Evolutionary conservation across 2,113 vertebrate genomes (phyloP), one percentile per base, ranked within the genome.

Genomic region (Pithys albifrons): DNA sequence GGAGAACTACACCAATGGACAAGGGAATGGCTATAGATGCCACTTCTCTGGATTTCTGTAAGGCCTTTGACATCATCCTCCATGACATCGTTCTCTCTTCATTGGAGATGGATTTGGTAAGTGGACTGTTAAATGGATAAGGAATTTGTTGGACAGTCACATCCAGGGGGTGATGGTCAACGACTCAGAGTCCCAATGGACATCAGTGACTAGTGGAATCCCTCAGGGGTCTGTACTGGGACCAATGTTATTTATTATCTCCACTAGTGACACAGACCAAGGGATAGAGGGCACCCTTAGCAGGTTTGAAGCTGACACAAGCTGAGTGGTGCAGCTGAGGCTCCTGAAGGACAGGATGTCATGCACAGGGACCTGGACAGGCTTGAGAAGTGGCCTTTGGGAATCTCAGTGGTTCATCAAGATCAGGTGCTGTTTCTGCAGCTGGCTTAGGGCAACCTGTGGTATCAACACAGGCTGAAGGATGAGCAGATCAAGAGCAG

Each of bases 21-120:
- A 80, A 43, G 58, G 8, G 13, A 52, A 49, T 12, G 41, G 45
- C 59, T 73, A 23, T 51, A 18, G 59, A 45, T 51, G 39, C 5
- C 65, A 46, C 27, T 39, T 37, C 2, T 0, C 0, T 6, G 13
- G 31, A 31, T 18, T 41, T 22, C n/a, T 49, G 57, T 4, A 41
- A 79, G n/a, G 49, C n/a, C 49, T 20, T n/a, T 41, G 33, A 33
- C 39, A 28, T 14, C 14, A 27, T 12, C 23, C 33, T 22, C 39
- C 22, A 17, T 10, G 28, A 31, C 16, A 17, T 11, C 57, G n/a
- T 29, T 6, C 5, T 54, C 51, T 35, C 43, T 31, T 43, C 20
- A 57, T 0, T 43, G 25, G 41, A 25, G 43, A 51, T 27, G 31
- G 18, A 10, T 66, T 45, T 33, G 31, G 25, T 43, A 25, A 43